A percentile compares a stretch with the other conserved stretches of the same genome.
These are phyloP conservation scores for Nothoprocta pentlandii DNA, from an alignment of 2,113 vertebrate genomes.

Conservation along the genomic window DNA sequence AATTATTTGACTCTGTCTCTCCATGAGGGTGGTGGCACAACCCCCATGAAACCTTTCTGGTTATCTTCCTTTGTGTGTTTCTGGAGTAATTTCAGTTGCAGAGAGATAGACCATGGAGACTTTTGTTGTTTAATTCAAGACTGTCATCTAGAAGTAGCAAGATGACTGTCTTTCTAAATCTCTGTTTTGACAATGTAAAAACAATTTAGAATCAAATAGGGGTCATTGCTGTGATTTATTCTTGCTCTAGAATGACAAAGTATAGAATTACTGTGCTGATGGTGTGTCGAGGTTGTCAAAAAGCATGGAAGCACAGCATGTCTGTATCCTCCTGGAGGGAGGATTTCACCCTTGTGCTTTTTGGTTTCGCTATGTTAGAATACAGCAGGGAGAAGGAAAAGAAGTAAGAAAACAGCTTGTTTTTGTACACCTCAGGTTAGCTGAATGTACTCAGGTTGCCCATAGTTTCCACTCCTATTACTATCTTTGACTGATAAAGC, in stretches of 20 bases:
- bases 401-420: background rate
- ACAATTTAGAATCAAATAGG: background rate
- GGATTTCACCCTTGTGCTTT: background rate
- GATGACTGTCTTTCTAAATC: background rate
- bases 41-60: background rate
- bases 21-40: background rate
- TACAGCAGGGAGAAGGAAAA: background rate
- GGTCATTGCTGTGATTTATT: slow-evolving; percentile 8
- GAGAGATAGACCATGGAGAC: background rate
- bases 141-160: background rate
- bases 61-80: background rate
- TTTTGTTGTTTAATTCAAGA: background rate
- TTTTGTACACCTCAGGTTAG: background rate
- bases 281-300: background rate
- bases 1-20: too few relatives aligned
- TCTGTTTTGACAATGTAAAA: slow-evolving; percentile 1
- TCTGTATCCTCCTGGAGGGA: background rate
- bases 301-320: background rate
- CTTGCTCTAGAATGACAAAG: background rate
- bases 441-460: background rate
- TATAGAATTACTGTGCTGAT: background rate
- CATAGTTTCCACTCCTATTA: background rate
- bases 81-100: background rate
- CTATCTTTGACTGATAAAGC: background rate
- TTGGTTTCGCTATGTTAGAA: background rate